Conservation (phyloP, 2,113 vertebrate species). For the Amphiprion ocellaris region DNA sequence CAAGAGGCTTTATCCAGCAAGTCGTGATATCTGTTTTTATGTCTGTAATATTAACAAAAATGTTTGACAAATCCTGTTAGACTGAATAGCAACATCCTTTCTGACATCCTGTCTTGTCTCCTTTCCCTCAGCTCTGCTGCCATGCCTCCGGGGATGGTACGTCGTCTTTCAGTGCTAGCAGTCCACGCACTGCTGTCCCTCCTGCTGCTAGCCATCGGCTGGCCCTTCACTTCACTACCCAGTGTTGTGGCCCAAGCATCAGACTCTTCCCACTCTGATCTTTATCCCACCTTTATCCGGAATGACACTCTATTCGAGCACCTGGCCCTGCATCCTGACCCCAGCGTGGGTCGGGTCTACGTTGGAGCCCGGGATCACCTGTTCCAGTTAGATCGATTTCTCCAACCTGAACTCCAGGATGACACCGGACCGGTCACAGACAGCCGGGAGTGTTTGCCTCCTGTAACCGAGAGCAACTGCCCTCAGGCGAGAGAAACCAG, state of each 20-base stretch:
- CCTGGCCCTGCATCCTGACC: conserved; percentile 91
- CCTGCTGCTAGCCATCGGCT: conserved; percentile 79
- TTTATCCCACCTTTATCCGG: conserved; percentile 84
- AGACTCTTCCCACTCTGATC: conserved; percentile 32
- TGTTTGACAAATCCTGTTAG: too few relatives aligned
- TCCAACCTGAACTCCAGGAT: conserved; percentile 86
- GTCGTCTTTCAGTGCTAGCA: conserved; percentile 71
- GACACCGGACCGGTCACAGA: conserved; percentile 91
- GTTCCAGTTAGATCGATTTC: conserved; percentile 93
- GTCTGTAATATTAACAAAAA: neutral
- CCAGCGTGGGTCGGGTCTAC: conserved; percentile 88
- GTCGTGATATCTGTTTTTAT: neutral
- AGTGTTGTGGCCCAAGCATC: conserved; percentile 67
- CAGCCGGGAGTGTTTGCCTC: conserved; percentile 94
- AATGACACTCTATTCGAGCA: conserved; percentile 91
- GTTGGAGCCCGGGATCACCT: conserved; percentile 93
- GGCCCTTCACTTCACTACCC: conserved; percentile 69
- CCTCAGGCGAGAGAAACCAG: conserved; percentile 90
- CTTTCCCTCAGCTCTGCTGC: conserved; percentile 86
- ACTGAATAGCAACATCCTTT: neutral
- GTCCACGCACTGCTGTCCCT: conserved; percentile 64
- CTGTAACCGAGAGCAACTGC: conserved; percentile 89
- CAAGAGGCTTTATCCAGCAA: too few relatives aligned
- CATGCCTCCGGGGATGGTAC: conserved; percentile 91
- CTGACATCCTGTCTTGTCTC: conserved; percentile 12